These are phyloP conservation scores for Gerris buenoi DNA, from an alignment of 1,140 invertebrate genomes.

Conservation along the genomic window DNA sequence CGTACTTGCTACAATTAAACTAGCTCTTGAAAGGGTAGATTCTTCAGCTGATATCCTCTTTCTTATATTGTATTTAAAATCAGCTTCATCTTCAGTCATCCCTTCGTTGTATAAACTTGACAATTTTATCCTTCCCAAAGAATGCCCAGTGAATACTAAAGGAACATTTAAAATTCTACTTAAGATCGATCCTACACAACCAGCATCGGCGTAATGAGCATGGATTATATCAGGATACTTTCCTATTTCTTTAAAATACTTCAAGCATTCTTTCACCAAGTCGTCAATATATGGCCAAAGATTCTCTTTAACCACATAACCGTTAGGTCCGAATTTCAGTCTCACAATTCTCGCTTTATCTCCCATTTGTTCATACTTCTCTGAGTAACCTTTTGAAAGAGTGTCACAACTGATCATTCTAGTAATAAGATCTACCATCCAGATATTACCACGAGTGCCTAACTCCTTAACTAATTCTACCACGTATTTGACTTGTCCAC, in stretches of 20 bases:
- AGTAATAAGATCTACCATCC: neutral
- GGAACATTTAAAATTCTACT: neutral
- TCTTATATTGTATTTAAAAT: neutral
- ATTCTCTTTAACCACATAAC: neutral
- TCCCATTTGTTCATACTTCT: neutral
- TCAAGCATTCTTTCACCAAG: neutral
- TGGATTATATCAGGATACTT: neutral
- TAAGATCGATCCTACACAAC: neutral
- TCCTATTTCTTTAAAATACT: neutral
- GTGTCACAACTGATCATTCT: neutral
- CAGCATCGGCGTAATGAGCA: neutral
- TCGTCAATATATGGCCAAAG: neutral
- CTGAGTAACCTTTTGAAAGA: neutral
- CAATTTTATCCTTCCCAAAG: neutral
- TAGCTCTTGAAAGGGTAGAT: neutral
- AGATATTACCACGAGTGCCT: neutral
- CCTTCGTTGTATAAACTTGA: neutral
- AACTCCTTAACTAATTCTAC: neutral
- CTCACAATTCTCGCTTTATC: neutral
- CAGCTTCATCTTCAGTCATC: neutral
- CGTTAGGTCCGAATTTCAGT: neutral
- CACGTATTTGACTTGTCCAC: neutral
- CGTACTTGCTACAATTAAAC: neutral
- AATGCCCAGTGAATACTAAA: neutral
- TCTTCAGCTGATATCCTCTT: neutral